Evolutionary conservation across 2,113 vertebrate genomes (phyloP).

Genomic region (Zosterops borbonicus): DNA sequence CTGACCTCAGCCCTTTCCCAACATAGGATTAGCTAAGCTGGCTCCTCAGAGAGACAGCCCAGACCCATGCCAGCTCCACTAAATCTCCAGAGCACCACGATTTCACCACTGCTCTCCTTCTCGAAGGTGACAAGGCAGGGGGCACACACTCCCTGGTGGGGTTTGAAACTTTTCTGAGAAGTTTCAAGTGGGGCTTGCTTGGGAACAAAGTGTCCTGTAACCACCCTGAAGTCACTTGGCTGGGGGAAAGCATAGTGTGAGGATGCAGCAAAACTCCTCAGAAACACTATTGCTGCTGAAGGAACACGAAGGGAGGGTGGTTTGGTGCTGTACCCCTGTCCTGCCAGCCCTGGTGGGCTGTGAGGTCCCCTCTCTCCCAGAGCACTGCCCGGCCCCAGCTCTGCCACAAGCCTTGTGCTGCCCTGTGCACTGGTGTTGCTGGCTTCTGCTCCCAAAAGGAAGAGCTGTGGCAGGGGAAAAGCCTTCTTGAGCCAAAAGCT

Average conservation of each 20-base stretch:
- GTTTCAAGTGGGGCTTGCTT: neutral
- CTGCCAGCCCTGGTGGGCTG: neutral
- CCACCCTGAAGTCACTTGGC: neutral
- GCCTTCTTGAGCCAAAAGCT: neutral
- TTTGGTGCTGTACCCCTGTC: neutral
- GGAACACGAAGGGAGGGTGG: fast-evolving
- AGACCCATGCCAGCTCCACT: neutral
- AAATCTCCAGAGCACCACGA: neutral
- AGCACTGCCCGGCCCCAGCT: neutral
- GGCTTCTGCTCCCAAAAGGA: neutral
- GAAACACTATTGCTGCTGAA: neutral
- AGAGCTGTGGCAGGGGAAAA: neutral
- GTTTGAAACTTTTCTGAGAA: neutral
- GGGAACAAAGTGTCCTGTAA: neutral
- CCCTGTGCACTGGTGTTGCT: neutral
- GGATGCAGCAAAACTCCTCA: neutral
- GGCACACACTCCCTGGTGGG: fast-evolving
- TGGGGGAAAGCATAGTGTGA: neutral
- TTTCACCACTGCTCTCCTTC: neutral
- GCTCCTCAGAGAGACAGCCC: neutral
- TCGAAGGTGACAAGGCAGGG: neutral
- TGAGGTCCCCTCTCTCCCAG: fast-evolving
- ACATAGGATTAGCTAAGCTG: neutral
- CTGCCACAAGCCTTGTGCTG: neutral
- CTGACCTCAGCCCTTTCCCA: slow-evolving; percentile 30